A percentile compares a stretch with the other conserved stretches of the same genome.
Conservation (phyloP, 1,140 invertebrate species). For the Saccostrea glomerata region DNA sequence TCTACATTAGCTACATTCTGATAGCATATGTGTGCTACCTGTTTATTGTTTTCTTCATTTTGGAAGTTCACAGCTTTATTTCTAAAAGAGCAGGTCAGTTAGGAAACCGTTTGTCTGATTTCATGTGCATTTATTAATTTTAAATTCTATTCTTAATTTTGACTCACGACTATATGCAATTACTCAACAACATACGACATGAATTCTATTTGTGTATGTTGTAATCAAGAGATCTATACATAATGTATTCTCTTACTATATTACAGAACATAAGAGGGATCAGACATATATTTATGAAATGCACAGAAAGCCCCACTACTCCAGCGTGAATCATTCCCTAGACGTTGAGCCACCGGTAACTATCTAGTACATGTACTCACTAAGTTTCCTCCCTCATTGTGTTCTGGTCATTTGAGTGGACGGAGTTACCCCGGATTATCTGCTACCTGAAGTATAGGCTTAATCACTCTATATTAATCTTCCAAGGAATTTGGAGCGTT, state of each 20-base stretch:
- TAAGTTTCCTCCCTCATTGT: neutral
- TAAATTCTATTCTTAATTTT: no score
- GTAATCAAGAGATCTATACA: no score
- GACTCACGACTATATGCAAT: no score
- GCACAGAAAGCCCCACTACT: constrained; percentile 57
- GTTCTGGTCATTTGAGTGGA: neutral
- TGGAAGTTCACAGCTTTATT: constrained; percentile 51
- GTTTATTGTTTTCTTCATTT: constrained; percentile 43
- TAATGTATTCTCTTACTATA: neutral
- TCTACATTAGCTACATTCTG: constrained; percentile 50
- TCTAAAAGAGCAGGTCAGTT: constrained; percentile 49
- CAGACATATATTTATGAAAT: constrained; percentile 58
- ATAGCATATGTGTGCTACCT: constrained; percentile 50
- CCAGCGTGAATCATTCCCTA: constrained; percentile 35
- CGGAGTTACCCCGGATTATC: neutral
- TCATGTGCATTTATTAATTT: no score
- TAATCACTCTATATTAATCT: constrained; percentile 1
- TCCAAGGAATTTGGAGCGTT: neutral
- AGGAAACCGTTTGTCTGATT: neutral
- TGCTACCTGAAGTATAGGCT: neutral
- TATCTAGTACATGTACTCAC: constrained; percentile 8
- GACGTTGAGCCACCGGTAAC: constrained; percentile 57
- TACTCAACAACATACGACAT: no score
- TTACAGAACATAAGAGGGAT: constrained; percentile 54
- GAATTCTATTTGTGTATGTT: no score